A percentile compares a stretch with the other conserved stretches of the same genome.
phyloP scores from a whole-genome alignment of 2,797 vertebrate genomes.

The Pantherophis alleghaniensis region DNA sequence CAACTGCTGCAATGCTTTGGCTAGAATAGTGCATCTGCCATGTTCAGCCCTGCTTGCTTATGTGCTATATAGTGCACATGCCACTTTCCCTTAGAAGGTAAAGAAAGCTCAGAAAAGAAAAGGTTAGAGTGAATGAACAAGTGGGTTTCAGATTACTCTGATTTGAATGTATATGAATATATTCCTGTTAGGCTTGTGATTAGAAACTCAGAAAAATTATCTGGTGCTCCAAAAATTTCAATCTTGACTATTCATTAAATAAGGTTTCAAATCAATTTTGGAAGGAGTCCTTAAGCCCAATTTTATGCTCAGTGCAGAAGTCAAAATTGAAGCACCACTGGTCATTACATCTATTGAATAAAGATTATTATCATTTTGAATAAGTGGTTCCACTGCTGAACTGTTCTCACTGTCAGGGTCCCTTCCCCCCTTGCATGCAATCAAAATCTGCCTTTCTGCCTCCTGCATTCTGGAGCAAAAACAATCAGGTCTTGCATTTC shows the following conservation, averaged over 20 bases:
- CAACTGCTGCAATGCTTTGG: slow-evolving; percentile 30
- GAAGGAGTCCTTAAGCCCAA: background rate
- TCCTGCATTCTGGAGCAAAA: background rate
- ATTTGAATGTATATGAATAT: background rate
- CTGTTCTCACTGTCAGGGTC: background rate
- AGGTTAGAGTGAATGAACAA: background rate
- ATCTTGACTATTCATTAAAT: background rate
- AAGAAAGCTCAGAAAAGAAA: slow-evolving; percentile 4
- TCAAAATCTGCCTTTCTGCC: background rate
- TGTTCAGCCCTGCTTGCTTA: slow-evolving; percentile 5
- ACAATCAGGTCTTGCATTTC: background rate
- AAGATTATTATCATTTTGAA: background rate
- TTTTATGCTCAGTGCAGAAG: background rate
- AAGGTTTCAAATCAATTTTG: background rate
- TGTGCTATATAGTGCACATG: slow-evolving; percentile 7
- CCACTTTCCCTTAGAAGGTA: background rate
- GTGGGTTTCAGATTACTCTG: background rate
- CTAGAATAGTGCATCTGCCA: slow-evolving; percentile 8
- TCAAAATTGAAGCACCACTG: background rate
- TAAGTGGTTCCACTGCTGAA: too few relatives aligned
- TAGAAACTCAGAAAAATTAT: background rate
- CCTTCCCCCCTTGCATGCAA: background rate
- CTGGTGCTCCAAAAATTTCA: background rate
- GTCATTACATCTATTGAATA: background rate
- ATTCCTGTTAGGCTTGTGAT: background rate